A percentile compares a stretch with the other conserved stretches of the same genome.
phyloP scores from a whole-genome alignment of 2,888 invertebrate species.

The Tenthredo amoena region DNA sequence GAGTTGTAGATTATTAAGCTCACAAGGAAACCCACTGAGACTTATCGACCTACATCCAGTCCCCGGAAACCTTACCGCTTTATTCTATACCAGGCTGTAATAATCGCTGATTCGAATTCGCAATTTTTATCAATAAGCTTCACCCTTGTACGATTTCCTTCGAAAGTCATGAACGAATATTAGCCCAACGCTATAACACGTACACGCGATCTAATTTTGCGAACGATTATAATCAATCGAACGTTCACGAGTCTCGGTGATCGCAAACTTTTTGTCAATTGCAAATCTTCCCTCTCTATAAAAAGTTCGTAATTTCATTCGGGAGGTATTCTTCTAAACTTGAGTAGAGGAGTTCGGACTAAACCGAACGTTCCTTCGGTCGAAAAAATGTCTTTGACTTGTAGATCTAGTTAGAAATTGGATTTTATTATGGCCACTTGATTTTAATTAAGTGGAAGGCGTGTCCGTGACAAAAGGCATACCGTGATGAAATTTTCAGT shows the following conservation, averaged over 20 bases:
- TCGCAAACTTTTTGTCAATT: not conserved
- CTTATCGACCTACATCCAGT: not conserved
- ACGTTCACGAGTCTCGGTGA: not conserved
- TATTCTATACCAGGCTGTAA: not conserved
- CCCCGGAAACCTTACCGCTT: not conserved
- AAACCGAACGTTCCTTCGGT: not conserved
- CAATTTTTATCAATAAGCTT: not conserved
- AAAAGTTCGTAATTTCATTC: not conserved
- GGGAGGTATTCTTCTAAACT: not conserved
- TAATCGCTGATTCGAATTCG: not conserved
- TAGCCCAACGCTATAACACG: not conserved
- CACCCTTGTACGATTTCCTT: not conserved
- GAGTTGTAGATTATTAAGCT: not conserved
- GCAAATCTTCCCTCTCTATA: not conserved
- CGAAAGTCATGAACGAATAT: not conserved
- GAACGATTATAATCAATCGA: not conserved
- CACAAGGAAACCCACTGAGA: not conserved
- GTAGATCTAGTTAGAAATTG: not conserved
- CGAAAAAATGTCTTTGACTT: not conserved
- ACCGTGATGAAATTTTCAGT: slow-evolving; percentile 25
- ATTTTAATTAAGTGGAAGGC: not conserved
- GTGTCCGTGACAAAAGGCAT: not conserved
- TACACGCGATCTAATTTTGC: not conserved
- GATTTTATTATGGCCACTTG: not conserved
- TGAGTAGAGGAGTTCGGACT: not conserved